phyloP scores from a whole-genome alignment of 92 coral and sea anemone species.

The Phenganax stokvisi region DNA sequence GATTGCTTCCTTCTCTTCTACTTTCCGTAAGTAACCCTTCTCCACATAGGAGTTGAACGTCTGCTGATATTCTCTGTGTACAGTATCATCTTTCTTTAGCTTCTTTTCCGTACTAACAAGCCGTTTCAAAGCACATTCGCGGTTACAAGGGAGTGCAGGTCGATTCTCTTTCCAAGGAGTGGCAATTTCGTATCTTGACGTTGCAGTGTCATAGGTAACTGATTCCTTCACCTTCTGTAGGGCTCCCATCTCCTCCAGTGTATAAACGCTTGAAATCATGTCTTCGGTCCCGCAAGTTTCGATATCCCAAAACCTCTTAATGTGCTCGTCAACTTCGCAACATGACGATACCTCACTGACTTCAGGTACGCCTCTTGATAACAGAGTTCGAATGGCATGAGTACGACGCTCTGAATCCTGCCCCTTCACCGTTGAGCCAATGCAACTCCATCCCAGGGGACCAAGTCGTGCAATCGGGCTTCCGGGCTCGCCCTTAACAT shows the following conservation, averaged over 20 bases:
- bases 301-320: not conserved
- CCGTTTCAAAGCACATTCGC: conserved; percentile 26
- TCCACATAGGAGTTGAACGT: conserved; percentile 39
- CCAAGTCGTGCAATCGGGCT: not conserved
- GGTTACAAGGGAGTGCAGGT: conserved; percentile 27
- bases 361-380: not conserved
- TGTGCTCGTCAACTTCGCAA: not conserved
- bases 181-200: conserved; percentile 36
- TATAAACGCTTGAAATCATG: not conserved
- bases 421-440: too few species aligned
- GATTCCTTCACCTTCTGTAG: conserved; percentile 15
- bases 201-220: conserved; percentile 15
- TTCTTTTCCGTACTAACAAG: conserved; percentile 40
- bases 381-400: not conserved
- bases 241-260: not conserved
- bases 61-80: conserved; percentile 43
- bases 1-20: conserved; percentile 19
- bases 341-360: not conserved
- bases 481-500: not conserved
- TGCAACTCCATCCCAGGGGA: not conserved
- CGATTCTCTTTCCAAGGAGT: conserved; percentile 52
- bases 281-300: not conserved
- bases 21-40: conserved; percentile 42
- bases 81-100: conserved; percentile 27
- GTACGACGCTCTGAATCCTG: too few species aligned